Evolutionary conservation across 2,113 vertebrate genomes (phyloP).

Genomic region (Strigops habroptila): DNA sequence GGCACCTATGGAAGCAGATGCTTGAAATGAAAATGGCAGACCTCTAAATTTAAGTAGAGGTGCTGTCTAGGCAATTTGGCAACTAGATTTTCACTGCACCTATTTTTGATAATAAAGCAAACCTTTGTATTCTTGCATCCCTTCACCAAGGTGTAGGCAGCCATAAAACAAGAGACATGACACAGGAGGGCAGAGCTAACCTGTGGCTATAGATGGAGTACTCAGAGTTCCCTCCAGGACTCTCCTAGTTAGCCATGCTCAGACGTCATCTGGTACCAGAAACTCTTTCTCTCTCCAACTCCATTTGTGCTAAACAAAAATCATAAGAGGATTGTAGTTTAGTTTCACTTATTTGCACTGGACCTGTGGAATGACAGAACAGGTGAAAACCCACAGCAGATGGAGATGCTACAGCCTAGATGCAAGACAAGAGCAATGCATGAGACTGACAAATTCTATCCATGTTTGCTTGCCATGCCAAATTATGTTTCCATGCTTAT

Average conservation of each 20-base stretch:
- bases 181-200: not conserved
- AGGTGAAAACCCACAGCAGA: not conserved
- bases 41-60: not conserved
- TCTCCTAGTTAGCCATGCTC: not conserved
- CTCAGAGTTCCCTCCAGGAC: not conserved
- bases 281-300: not conserved
- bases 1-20: not conserved
- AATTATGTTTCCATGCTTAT: not conserved
- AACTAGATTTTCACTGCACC: not conserved
- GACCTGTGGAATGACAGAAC: not conserved
- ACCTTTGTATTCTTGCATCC: not conserved
- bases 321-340: not conserved
- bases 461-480: not conserved
- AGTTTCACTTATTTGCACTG: not conserved
- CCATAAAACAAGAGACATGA: not conserved
- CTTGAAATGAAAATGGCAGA: not conserved
- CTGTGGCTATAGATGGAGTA: not conserved
- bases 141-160: accelerated
- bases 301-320: not conserved
- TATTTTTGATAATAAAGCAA: not conserved
- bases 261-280: not conserved
- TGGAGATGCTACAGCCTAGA: not conserved
- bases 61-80: not conserved
- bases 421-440: not conserved
- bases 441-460: not conserved